A percentile compares a stretch with the other conserved stretches of the same genome.
These are phyloP conservation scores for Cheilosia pagana DNA, from an alignment of 2,888 invertebrate species.

Conservation along the genomic window DNA sequence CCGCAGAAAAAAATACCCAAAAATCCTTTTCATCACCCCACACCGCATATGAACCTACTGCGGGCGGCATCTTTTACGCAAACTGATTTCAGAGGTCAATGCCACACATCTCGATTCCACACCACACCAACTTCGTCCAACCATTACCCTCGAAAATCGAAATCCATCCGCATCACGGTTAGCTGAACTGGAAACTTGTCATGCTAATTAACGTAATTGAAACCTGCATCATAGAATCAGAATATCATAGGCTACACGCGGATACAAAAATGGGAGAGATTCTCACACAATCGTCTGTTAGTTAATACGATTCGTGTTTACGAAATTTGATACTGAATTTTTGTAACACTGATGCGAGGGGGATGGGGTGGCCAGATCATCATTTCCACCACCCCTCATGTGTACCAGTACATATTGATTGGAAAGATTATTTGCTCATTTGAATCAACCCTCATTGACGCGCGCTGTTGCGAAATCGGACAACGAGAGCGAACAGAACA, in stretches of 20 bases:
- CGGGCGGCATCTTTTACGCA: background rate
- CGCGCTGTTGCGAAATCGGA: background rate
- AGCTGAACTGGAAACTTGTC: constrained; percentile 58
- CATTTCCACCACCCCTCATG: background rate
- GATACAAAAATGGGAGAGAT: background rate
- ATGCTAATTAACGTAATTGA: constrained; percentile 66
- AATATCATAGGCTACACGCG: constrained; percentile 7
- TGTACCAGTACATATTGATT: constrained; percentile 19
- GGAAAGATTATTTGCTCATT: constrained; percentile 46
- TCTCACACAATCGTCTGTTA: constrained; percentile 27
- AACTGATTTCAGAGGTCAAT: constrained; percentile 16
- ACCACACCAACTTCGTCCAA: background rate
- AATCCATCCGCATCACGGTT: constrained; percentile 38
- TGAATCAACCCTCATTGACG: constrained; percentile 23
- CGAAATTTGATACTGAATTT: constrained; percentile 57
- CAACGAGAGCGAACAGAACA: background rate
- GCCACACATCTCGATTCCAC: background rate
- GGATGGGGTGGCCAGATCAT: background rate
- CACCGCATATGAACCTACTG: background rate
- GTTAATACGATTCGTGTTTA: constrained; percentile 24
- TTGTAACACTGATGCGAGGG: background rate
- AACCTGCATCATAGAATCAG: constrained; percentile 57
- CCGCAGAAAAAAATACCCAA: too few relatives aligned
- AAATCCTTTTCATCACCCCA: too few relatives aligned
- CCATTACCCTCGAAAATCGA: constrained; percentile 11